Evolutionary conservation across 2,113 vertebrate genomes (phyloP).

Genomic region (Trogon surrucura): DNA sequence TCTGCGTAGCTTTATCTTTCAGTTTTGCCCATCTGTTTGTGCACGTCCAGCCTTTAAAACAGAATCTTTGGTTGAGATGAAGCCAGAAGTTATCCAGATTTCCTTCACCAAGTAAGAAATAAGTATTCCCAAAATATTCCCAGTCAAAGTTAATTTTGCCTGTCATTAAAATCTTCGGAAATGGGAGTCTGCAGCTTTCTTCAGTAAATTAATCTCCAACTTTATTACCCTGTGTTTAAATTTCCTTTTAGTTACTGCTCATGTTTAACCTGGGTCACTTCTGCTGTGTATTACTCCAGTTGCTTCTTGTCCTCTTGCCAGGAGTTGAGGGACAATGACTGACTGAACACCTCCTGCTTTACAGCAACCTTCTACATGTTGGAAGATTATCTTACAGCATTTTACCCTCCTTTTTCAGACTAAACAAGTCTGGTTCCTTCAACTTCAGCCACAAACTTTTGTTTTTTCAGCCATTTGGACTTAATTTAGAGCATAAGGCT

Average conservation of each 20-base stretch:
- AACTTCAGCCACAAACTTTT: background rate
- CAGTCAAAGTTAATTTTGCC: background rate
- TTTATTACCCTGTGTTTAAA: background rate
- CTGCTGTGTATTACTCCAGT: background rate
- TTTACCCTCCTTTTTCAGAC: background rate
- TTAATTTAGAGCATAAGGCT: background rate
- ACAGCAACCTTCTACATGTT: fast-evolving
- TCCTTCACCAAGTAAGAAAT: background rate
- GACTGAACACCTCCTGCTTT: background rate
- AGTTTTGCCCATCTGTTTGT: background rate
- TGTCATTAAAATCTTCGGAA: background rate
- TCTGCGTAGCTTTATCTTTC: background rate
- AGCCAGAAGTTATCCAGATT: background rate
- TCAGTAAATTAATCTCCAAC: background rate
- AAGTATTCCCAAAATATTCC: background rate
- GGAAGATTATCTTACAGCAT: background rate
- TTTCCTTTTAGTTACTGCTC: background rate
- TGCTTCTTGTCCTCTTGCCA: background rate
- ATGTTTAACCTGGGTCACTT: background rate
- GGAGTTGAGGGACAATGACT: background rate
- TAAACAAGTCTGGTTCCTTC: background rate
- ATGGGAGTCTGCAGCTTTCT: background rate
- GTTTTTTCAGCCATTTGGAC: background rate
- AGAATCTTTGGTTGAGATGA: background rate
- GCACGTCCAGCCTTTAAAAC: background rate